Evolutionary conservation across 1,140 invertebrate species (phyloP).

Genomic region (Drosophila auraria): DNA sequence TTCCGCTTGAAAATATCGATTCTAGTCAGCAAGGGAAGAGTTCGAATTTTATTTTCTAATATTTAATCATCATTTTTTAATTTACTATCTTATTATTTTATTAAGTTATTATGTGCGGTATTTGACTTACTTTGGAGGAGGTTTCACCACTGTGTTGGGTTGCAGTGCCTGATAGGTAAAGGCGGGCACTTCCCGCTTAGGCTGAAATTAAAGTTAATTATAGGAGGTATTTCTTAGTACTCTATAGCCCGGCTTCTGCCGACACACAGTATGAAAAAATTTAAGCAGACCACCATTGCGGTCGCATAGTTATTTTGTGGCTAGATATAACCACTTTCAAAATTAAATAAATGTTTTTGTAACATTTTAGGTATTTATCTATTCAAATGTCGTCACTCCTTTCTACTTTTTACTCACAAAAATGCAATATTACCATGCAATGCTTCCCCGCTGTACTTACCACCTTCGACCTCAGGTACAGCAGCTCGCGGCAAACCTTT

Average conservation of each 20-base stretch:
- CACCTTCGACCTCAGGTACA: conserved; percentile 60
- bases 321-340: too few relatives aligned
- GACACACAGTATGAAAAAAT: too few relatives aligned
- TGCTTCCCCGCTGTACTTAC: conserved; percentile 37
- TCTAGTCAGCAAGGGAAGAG: conserved; percentile 19
- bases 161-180: conserved; percentile 92
- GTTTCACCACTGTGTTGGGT: conserved; percentile 89
- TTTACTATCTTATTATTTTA: neutral
- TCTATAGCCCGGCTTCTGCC: too few relatives aligned
- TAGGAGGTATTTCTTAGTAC: too few relatives aligned
- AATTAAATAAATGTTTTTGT: too few relatives aligned
- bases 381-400: too few relatives aligned
- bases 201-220: conserved; percentile 20
- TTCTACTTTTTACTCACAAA: too few relatives aligned
- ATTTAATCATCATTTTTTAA: neutral
- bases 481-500: conserved; percentile 67
- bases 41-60: neutral
- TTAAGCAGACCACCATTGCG: too few relatives aligned
- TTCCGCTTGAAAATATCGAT: conserved; percentile 73
- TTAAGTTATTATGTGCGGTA: neutral
- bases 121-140: conserved; percentile 86
- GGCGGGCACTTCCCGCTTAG: conserved; percentile 88
- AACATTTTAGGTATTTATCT: too few relatives aligned
- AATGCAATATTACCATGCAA: too few relatives aligned
- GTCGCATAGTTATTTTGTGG: too few relatives aligned